Percentiles rank a stretch among this genome's conserved stretches.
Evolutionary conservation across 1,140 invertebrate species (phyloP).

Genomic region (Apis laboriosa): DNA sequence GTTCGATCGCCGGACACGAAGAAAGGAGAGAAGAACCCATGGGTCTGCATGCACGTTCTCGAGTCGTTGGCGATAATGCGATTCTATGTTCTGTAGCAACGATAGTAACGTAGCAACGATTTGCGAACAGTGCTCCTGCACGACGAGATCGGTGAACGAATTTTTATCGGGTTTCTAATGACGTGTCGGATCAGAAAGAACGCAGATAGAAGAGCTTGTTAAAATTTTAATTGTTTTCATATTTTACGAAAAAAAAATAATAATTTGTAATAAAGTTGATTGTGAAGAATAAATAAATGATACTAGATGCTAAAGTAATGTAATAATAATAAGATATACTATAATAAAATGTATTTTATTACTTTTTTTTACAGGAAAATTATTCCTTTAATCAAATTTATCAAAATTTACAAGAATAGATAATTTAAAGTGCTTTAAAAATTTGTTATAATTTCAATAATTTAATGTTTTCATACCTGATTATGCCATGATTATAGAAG

Average conservation of each 20-base stretch:
- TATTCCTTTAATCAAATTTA: too few relatives aligned
- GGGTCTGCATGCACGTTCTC: neutral
- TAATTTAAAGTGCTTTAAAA: too few relatives aligned
- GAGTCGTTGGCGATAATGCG: constrained; percentile 6
- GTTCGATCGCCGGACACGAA: constrained; percentile 13
- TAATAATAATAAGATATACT: too few relatives aligned
- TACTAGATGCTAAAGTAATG: too few relatives aligned
- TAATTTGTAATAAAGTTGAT: too few relatives aligned
- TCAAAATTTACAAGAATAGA: too few relatives aligned
- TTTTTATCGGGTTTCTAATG: neutral
- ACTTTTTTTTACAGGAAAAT: too few relatives aligned
- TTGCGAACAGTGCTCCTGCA: neutral
- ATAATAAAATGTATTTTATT: too few relatives aligned
- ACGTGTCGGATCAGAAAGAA: neutral
- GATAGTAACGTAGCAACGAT: constrained; percentile 6
- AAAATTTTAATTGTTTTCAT: neutral
- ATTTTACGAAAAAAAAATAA: too few relatives aligned
- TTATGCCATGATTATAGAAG: too few relatives aligned
- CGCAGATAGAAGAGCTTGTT: neutral
- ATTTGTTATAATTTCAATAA: too few relatives aligned
- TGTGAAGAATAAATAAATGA: neutral
- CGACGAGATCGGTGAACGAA: neutral
- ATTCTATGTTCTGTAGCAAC: neutral
- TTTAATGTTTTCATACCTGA: too few relatives aligned
- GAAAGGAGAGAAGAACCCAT: neutral